Base-by-base conservation (phyloP, 2,797 vertebrate species). In the Chaenodraco wilsoni region DNA sequence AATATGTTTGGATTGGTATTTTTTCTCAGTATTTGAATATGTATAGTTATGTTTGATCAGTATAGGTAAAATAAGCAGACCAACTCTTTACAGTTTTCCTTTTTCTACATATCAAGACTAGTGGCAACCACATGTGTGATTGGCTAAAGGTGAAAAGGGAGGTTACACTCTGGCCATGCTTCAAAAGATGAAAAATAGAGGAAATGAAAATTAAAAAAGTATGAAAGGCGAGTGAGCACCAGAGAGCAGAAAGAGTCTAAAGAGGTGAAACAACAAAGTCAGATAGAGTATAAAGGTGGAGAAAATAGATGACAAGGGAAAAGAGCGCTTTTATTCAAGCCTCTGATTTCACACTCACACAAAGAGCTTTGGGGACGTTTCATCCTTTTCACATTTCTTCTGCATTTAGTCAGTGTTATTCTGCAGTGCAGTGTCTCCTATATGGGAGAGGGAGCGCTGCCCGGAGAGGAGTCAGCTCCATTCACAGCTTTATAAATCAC, bases 401-500 rank as follows among this genome's bases (percentile, higher is more conserved):
- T 95, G 83, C 91, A 76, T 92, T 94, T 93, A 90, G 89, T 92
- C 93, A 91, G 91, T 76, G 91, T 92, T 93, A 85, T 91, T 93
- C 90, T 86, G 90, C 84, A 70, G 86, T 74, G 89, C 90, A 44
- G 88, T 86, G 91, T 86, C 88, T 88, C 86, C 87, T 87, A 83
- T 81, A 72, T 72, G 86, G 74, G 89, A 94, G 94, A 95, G 81
- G 76, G 94, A 95, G 95, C 90, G 91, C 94, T 95, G 96, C 96
- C 96, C 91, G 68, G 91, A 90, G 91, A 91, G 89, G 92, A 95
- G 94, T 94, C 94, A 94, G 88, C 74, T 91, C 96, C 96, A 97
- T 99, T 98, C 97, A 99, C 96, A 94, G 95, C 96, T 97, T 98
- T 98, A 98, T 99, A 98, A 98, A 99, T 99, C 97, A 97, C 94